Conservation (phyloP, 2,113 vertebrate species). For the Osmerus mordax region DNA sequence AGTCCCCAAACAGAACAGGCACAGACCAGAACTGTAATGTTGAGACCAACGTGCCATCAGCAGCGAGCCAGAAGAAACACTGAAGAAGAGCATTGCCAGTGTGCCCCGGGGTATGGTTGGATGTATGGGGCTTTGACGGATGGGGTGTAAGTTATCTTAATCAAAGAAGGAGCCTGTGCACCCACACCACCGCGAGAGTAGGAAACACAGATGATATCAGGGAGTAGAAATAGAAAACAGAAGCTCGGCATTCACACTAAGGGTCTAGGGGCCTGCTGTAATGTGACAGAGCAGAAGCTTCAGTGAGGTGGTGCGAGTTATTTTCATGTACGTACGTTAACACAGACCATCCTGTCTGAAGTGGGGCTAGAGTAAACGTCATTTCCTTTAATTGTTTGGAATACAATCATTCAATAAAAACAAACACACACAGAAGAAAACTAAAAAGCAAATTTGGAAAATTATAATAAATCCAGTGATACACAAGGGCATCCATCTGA, state of each 20-base stretch:
- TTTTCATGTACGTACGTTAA: slow-evolving; percentile 31
- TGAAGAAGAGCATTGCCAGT: too few relatives aligned
- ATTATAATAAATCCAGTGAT: slow-evolving; percentile 60
- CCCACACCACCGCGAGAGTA: too few relatives aligned
- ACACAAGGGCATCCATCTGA: slow-evolving; percentile 44
- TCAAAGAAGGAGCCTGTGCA: too few relatives aligned
- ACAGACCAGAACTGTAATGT: too few relatives aligned
- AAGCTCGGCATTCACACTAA: too few relatives aligned
- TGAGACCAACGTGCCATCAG: too few relatives aligned
- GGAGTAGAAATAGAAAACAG: too few relatives aligned
- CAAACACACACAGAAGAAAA: slow-evolving; percentile 33
- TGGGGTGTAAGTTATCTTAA: too few relatives aligned
- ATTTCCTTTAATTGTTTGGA: slow-evolving; percentile 64
- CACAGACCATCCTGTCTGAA: slow-evolving; percentile 31
- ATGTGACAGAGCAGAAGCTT: background rate
- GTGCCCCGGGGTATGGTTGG: too few relatives aligned
- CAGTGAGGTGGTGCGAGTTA: slow-evolving; percentile 8
- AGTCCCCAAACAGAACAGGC: background rate
- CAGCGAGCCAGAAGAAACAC: too few relatives aligned
- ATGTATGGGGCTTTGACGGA: too few relatives aligned
- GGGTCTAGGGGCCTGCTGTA: background rate
- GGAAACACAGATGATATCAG: too few relatives aligned
- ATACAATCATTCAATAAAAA: slow-evolving; percentile 56
- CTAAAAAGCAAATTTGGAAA: slow-evolving; percentile 16
- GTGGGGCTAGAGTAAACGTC: slow-evolving; percentile 32